These are phyloP conservation scores for Ditula angustiorana DNA, from an alignment of 2,888 invertebrate genomes.

Conservation along the genomic window DNA sequence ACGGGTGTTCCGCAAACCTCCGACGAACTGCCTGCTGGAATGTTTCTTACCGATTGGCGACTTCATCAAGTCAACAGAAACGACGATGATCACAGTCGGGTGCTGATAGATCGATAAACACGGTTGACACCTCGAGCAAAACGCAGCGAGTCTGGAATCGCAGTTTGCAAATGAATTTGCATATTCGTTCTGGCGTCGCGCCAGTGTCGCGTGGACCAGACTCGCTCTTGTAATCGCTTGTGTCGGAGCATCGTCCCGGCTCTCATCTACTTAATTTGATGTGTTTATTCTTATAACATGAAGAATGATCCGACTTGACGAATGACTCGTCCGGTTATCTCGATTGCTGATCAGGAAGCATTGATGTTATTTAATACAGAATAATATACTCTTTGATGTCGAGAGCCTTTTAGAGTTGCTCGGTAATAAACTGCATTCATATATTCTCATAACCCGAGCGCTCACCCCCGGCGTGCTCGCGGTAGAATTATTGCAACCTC, in stretches of 20 bases:
- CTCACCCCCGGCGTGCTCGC: slow-evolving; percentile 45
- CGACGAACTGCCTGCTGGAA: not conserved
- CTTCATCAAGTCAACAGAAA: not conserved
- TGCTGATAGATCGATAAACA: slow-evolving; percentile 25
- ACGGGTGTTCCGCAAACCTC: slow-evolving; percentile 12
- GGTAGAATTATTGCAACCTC: slow-evolving; percentile 41
- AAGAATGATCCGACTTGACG: slow-evolving; percentile 19
- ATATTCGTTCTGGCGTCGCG: slow-evolving; percentile 65
- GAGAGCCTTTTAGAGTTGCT: slow-evolving; percentile 22
- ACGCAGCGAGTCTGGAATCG: slow-evolving; percentile 54
- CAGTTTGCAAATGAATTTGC: slow-evolving; percentile 76
- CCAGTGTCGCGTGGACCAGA: slow-evolving; percentile 60
- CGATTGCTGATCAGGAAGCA: slow-evolving; percentile 3
- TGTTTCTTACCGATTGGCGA: not conserved
- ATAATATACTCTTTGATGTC: slow-evolving; percentile 40
- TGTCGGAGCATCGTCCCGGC: slow-evolving; percentile 55
- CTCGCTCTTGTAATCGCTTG: slow-evolving; percentile 38
- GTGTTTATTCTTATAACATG: slow-evolving; percentile 38
- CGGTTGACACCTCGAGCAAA: slow-evolving; percentile 35
- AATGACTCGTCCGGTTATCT: slow-evolving; percentile 19
- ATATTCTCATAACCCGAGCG: slow-evolving; percentile 49
- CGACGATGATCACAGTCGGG: not conserved
- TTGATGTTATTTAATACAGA: not conserved
- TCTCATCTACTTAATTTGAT: slow-evolving; percentile 42
- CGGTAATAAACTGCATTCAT: slow-evolving; percentile 42